phyloP scores from a whole-genome alignment of 2,888 invertebrate genomes.

The Listrodromus nycthemerus region DNA sequence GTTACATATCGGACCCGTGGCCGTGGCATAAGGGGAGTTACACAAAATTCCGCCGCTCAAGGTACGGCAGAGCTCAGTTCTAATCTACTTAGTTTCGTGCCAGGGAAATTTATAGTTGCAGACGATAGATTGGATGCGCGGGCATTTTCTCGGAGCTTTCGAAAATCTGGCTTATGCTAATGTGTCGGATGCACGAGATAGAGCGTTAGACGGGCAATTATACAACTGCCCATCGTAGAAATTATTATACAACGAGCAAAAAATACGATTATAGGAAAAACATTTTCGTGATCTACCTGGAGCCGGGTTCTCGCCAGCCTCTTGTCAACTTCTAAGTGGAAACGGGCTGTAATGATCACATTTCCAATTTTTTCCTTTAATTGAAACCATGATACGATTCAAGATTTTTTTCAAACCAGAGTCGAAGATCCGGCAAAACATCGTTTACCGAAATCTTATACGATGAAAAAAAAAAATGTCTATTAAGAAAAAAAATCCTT shows the following conservation, averaged over 20 bases:
- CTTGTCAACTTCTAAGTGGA: neutral
- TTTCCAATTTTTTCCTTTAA: no score
- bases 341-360: neutral
- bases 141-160: constrained; percentile 49
- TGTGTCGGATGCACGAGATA: constrained; percentile 24
- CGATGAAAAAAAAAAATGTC: neutral
- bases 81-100: constrained; percentile 46
- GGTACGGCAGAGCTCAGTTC: constrained; percentile 4
- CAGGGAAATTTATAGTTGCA: constrained; percentile 4
- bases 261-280: neutral
- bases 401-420: no score
- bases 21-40: neutral
- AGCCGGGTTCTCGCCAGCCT: neutral
- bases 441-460: no score
- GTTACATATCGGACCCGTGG: constrained; percentile 2
- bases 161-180: constrained; percentile 56
- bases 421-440: no score
- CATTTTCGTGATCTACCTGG: neutral
- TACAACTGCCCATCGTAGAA: no score
- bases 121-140: constrained; percentile 8
- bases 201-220: neutral
- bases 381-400: no score
- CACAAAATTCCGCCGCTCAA: neutral
- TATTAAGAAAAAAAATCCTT: neutral
- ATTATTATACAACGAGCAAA: no score